A percentile compares a stretch with the other conserved stretches of the same genome.
Conservation (phyloP, 2,113 vertebrate species). For the Pagrus major region DNA sequence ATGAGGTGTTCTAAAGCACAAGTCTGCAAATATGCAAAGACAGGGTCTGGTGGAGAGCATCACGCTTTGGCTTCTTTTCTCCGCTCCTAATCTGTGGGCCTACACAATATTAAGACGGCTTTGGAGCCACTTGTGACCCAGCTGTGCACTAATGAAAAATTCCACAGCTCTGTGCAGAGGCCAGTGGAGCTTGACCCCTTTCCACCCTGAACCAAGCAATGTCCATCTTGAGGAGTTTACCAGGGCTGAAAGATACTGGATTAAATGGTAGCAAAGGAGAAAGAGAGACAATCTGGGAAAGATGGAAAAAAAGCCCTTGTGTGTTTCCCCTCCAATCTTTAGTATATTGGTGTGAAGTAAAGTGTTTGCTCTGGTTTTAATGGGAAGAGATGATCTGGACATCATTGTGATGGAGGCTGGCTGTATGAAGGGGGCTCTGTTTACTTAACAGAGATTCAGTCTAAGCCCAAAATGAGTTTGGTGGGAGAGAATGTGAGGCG, state of each 20-base stretch:
- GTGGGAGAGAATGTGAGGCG: conserved; percentile 81
- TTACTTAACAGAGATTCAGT: conserved; percentile 92
- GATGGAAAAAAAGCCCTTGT: conserved; percentile 63
- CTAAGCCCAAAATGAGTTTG: conserved; percentile 90
- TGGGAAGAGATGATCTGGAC: conserved; percentile 93
- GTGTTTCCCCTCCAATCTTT: conserved; percentile 85
- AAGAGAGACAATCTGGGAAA: conserved; percentile 87
- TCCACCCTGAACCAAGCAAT: conserved; percentile 77
- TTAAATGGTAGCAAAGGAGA: conserved; percentile 87
- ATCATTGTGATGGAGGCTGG: conserved; percentile 87
- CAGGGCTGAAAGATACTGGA: conserved; percentile 94
- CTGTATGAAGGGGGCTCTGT: conserved; percentile 85
- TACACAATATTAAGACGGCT: conserved; percentile 95
- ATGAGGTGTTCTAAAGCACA: conserved; percentile 89
- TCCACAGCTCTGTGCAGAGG: conserved; percentile 93
- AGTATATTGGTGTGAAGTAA: conserved; percentile 89
- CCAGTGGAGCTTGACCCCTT: conserved; percentile 89
- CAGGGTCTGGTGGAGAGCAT: conserved; percentile 88
- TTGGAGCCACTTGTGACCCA: conserved; percentile 96
- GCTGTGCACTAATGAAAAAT: conserved; percentile 99
- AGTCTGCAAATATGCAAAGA: conserved; percentile 93
- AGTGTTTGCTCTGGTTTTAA: conserved; percentile 99
- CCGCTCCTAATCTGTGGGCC: conserved; percentile 84
- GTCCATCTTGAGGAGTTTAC: conserved; percentile 94
- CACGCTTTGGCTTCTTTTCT: conserved; percentile 87